These are phyloP conservation scores for Acleris cristana DNA, from an alignment of 2,888 invertebrate species.

Conservation along the genomic window DNA sequence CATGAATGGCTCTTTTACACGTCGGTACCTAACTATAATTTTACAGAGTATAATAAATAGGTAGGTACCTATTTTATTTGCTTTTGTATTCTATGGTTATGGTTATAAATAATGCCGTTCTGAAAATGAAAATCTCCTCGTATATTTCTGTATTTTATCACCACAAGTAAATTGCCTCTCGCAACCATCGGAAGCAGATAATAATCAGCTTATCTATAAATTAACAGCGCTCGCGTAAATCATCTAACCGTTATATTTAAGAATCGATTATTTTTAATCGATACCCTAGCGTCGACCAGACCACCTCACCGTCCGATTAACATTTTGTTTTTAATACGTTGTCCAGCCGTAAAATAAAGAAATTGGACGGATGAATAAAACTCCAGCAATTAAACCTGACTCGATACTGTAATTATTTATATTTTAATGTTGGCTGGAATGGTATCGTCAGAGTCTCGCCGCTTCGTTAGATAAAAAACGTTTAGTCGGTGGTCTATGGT, in stretches of 20 bases:
- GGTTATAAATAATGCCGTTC: neutral
- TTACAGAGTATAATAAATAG: too few species aligned
- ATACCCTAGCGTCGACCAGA: constrained; percentile 54
- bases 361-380: constrained; percentile 71
- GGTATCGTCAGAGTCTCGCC: constrained; percentile 49
- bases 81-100: too few species aligned
- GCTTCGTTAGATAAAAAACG: constrained; percentile 58
- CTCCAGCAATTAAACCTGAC: constrained; percentile 70
- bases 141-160: neutral
- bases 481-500: constrained; percentile 41
- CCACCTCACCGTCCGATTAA: constrained; percentile 77
- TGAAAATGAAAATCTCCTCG: neutral
- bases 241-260: constrained; percentile 20
- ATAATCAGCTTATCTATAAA: constrained; percentile 14
- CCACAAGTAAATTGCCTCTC: neutral
- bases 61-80: too few species aligned
- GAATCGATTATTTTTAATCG: constrained; percentile 46
- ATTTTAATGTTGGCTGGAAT: constrained; percentile 66
- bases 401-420: constrained; percentile 69
- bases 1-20: too few species aligned
- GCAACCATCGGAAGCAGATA: constrained; percentile 1
- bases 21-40: too few species aligned
- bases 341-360: constrained; percentile 80
- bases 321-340: constrained; percentile 76
- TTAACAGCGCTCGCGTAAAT: constrained; percentile 22